Conservation (phyloP, 2,113 vertebrate species). For the Corvus cornix region DNA sequence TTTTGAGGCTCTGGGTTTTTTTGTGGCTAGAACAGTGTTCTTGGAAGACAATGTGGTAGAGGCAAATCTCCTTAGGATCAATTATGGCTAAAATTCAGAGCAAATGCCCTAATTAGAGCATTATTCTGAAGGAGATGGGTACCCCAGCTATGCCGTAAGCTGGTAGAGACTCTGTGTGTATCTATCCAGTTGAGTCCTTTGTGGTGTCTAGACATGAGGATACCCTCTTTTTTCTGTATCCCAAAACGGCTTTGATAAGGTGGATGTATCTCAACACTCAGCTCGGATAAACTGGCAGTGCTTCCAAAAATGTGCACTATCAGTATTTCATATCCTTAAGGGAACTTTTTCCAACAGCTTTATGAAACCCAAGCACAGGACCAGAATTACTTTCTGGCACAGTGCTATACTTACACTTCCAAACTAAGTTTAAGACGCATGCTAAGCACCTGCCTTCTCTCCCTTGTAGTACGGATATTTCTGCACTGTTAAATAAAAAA, state of each 20-base stretch:
- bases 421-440: background rate
- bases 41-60: background rate
- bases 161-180: background rate
- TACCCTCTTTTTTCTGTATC: background rate
- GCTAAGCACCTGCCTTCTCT: background rate
- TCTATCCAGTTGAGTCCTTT: background rate
- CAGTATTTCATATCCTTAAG: background rate
- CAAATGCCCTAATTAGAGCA: background rate
- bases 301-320: background rate
- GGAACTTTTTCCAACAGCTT: background rate
- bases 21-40: background rate
- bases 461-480: background rate
- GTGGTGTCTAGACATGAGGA: background rate
- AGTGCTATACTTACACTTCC: background rate
- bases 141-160: background rate
- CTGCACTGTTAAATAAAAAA: background rate
- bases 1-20: background rate
- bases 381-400: background rate
- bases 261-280: background rate
- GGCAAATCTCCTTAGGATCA: background rate
- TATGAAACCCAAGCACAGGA: background rate
- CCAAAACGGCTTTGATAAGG: background rate
- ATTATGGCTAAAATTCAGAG: background rate
- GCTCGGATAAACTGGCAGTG: background rate
- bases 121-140: background rate